Evolutionary conservation across 2,113 vertebrate species (phyloP).

Genomic region (Pongo abelii): DNA sequence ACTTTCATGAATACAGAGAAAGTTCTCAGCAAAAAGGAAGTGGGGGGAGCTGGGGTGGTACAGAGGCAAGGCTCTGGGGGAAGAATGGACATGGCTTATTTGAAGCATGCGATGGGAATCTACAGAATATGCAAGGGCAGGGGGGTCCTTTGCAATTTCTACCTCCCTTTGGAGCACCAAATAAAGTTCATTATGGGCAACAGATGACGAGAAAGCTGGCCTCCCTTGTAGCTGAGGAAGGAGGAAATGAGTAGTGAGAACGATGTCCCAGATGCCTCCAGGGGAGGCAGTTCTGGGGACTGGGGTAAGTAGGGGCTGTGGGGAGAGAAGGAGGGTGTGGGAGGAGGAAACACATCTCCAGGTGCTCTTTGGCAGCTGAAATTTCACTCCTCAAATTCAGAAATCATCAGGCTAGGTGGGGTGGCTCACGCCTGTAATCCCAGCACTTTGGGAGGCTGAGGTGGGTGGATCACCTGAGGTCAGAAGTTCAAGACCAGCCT

Average conservation of each 20-base stretch:
- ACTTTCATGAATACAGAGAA: neutral
- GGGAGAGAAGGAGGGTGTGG: accelerated
- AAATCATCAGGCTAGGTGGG: neutral
- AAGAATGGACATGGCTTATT: neutral
- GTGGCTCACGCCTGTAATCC: too few relatives aligned
- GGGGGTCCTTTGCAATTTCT: neutral
- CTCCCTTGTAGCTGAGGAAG: neutral
- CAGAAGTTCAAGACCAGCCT: too few relatives aligned
- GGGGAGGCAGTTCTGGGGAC: too few relatives aligned
- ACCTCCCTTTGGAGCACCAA: neutral
- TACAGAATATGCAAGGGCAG: neutral
- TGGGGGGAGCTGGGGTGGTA: neutral
- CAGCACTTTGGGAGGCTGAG: too few relatives aligned
- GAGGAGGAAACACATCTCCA: neutral
- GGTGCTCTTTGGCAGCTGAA: neutral
- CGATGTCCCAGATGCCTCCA: neutral
- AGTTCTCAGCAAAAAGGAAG: too few relatives aligned
- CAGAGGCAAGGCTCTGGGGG: neutral
- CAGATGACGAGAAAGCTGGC: neutral
- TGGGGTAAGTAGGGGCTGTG: neutral
- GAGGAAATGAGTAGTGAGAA: neutral
- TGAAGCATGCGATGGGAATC: neutral
- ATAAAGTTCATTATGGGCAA: neutral
- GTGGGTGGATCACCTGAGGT: too few relatives aligned
- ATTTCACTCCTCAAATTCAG: neutral